Percentiles rank a stretch among this genome's conserved stretches.
phyloP scores from a whole-genome alignment of 2,113 vertebrate species.

The Paramormyrops kingsleyae region DNA sequence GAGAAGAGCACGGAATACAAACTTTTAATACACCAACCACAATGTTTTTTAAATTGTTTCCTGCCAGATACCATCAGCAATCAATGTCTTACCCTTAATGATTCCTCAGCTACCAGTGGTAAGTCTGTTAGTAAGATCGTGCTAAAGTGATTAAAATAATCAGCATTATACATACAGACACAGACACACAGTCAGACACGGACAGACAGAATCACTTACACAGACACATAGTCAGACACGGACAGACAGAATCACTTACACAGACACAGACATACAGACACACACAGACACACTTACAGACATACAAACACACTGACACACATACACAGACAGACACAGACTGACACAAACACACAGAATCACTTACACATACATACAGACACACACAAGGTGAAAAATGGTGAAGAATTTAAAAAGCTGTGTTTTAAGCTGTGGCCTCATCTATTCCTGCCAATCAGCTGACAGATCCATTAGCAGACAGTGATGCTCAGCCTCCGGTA shows the following conservation, averaged over 20 bases:
- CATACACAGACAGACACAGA: no score
- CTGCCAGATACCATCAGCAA: not conserved
- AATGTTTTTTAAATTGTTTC: not conserved
- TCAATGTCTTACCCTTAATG: not conserved
- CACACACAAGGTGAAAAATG: not conserved
- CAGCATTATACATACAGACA: not conserved
- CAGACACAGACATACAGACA: no score
- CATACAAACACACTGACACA: no score
- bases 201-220: no score
- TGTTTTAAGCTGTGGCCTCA: not conserved
- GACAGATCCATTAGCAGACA: conserved; percentile 11
- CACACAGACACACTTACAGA: no score
- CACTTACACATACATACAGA: no score
- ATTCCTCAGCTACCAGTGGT: conserved; percentile 3
- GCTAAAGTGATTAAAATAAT: not conserved
- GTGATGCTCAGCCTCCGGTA: not conserved
- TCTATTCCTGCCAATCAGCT: not conserved
- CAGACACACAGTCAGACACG: no score
- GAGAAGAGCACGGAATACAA: not conserved
- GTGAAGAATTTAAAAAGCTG: not conserved
- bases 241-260: no score
- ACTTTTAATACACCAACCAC: not conserved
- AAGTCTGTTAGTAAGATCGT: not conserved
- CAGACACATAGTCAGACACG: no score
- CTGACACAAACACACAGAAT: no score